A percentile compares a stretch with the other conserved stretches of the same genome.
These are phyloP conservation scores for Cephus pygmeus DNA, from an alignment of 2,888 invertebrate genomes.

Conservation along the genomic window DNA sequence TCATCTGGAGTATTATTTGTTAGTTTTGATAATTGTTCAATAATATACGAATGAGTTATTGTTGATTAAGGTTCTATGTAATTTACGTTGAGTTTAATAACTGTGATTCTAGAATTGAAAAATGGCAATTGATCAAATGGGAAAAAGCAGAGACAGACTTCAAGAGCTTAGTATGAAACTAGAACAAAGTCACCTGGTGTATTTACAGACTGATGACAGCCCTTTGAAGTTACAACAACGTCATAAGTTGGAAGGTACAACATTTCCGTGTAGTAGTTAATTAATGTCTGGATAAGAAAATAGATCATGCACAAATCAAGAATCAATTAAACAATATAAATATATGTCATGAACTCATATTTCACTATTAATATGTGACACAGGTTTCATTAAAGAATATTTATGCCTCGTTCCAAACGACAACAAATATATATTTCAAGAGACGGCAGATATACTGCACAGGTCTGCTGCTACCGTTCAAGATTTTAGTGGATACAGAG, in stretches of 20 bases:
- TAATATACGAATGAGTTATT: background rate
- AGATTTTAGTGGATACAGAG: conserved; percentile 84
- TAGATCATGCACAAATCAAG: background rate
- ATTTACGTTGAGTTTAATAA: background rate
- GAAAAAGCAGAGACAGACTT: conserved; percentile 68
- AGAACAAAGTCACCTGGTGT: conserved; percentile 80
- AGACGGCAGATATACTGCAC: conserved; percentile 81
- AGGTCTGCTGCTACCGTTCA: conserved; percentile 76
- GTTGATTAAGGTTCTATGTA: background rate
- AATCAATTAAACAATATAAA: background rate
- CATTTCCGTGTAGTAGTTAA: conserved; percentile 1
- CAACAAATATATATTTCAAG: conserved; percentile 81
- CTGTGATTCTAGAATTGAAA: conserved; percentile 17
- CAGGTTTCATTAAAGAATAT: conserved; percentile 83
- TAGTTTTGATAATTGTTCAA: background rate
- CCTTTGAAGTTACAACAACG: conserved; percentile 81
- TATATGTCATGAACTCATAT: background rate
- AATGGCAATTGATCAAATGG: conserved; percentile 53
- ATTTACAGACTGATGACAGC: conserved; percentile 84
- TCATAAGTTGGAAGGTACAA: conserved; percentile 80
- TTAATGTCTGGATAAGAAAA: conserved; percentile 1
- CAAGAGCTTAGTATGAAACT: conserved; percentile 80
- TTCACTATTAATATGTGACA: conserved; percentile 9
- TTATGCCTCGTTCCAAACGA: conserved; percentile 82
- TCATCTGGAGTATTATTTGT: background rate